phyloP scores from a whole-genome alignment of 1,140 invertebrate genomes.

The Bicyclus anynana region DNA sequence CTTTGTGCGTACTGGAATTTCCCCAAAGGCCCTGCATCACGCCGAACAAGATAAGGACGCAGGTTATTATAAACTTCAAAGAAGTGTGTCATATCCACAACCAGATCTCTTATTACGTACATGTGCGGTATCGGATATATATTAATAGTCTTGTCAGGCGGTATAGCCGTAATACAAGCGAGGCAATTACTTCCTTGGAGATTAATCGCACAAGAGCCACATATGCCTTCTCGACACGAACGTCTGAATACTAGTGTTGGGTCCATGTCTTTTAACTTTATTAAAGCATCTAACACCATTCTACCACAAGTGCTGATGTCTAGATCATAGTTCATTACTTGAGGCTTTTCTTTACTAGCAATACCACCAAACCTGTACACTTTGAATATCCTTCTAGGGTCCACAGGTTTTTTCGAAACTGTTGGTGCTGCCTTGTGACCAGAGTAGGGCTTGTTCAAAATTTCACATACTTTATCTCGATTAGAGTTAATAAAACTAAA shows the following conservation, averaged over 20 bases:
- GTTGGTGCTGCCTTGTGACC: slow-evolving; percentile 10
- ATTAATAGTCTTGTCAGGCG: slow-evolving; percentile 79
- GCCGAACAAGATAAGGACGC: slow-evolving; percentile 90
- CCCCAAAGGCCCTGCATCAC: slow-evolving; percentile 76
- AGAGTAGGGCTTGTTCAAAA: slow-evolving; percentile 4
- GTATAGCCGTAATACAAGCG: slow-evolving; percentile 84
- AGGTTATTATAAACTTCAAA: slow-evolving; percentile 91
- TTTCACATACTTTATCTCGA: not conserved
- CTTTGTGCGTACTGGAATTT: slow-evolving; percentile 82
- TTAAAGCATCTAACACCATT: slow-evolving; percentile 92
- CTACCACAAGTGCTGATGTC: slow-evolving; percentile 86
- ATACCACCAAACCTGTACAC: slow-evolving; percentile 59
- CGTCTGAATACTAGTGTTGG: slow-evolving; percentile 89
- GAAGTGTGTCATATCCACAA: slow-evolving; percentile 93
- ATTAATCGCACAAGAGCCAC: slow-evolving; percentile 94
- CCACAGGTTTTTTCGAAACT: slow-evolving; percentile 79
- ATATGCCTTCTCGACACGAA: slow-evolving; percentile 94
- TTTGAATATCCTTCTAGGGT: slow-evolving; percentile 49
- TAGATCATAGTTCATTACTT: slow-evolving; percentile 85
- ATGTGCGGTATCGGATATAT: slow-evolving; percentile 95
- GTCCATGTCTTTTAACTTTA: slow-evolving; percentile 93
- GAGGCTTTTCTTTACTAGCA: slow-evolving; percentile 80
- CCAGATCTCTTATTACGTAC: slow-evolving; percentile 94
- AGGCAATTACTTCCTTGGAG: slow-evolving; percentile 91
- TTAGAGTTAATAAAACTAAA: not conserved